Percentiles rank a stretch among this genome's conserved stretches.
Conservation (phyloP, 2,113 vertebrate species). For the Kryptolebias marmoratus region DNA sequence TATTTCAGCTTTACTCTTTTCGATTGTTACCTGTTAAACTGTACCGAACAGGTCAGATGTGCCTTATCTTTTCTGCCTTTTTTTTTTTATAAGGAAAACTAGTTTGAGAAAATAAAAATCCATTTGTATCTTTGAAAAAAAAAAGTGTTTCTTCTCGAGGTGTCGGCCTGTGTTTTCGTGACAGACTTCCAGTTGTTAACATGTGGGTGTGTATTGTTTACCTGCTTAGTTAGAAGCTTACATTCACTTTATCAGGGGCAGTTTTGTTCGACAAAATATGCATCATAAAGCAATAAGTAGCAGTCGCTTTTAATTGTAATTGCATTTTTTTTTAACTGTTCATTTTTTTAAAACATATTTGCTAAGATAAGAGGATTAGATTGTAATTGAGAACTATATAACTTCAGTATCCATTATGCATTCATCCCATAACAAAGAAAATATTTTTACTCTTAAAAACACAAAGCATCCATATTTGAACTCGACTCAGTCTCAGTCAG, state of each 20-base stretch:
- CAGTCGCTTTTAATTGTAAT: conserved; percentile 26
- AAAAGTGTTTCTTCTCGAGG: conserved; percentile 29
- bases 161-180: conserved; percentile 50
- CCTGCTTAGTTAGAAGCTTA: conserved; percentile 48
- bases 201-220: conserved; percentile 68
- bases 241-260: conserved; percentile 33
- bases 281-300: conserved; percentile 32
- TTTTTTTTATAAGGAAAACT: conserved; percentile 35
- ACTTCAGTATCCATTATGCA: conserved; percentile 7
- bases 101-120: conserved; percentile 46
- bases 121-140: conserved; percentile 37
- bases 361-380: conserved; percentile 52
- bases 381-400: conserved; percentile 59
- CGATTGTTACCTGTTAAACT: conserved; percentile 34
- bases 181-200: conserved; percentile 29
- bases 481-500: conserved; percentile 9
- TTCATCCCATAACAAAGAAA: conserved; percentile 4
- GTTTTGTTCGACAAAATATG: conserved; percentile 42
- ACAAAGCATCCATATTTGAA: conserved; percentile 18
- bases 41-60: conserved; percentile 31
- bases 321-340: conserved; percentile 33
- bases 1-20: conserved; percentile 36
- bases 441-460: conserved; percentile 12
- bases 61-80: conserved; percentile 34
- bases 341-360: conserved; percentile 32